Percentiles rank a stretch among this genome's conserved stretches.
Conservation (phyloP, 2,888 invertebrate species). For the Lathronympha strigana region DNA sequence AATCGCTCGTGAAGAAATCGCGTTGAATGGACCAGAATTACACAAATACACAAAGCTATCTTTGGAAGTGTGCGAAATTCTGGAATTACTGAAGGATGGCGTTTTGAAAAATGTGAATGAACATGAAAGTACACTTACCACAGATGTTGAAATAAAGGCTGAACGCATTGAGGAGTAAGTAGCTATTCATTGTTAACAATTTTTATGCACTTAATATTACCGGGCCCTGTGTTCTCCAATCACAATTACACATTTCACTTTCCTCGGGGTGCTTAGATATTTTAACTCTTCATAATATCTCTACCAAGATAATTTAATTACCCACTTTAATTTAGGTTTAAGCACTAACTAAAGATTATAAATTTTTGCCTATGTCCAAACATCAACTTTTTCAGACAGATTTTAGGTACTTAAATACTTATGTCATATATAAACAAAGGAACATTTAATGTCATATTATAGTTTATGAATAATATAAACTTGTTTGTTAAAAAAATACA, state of each 20-base stretch:
- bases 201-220: not conserved
- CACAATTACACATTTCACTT: not conserved
- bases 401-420: not conserved
- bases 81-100: conserved; percentile 70
- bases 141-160: conserved; percentile 74
- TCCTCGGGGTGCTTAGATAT: not conserved
- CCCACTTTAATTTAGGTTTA: not conserved
- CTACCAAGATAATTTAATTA: not conserved
- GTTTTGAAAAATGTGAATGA: conserved; percentile 57
- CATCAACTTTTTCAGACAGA: not conserved
- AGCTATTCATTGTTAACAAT: conserved; percentile 27
- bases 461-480: not conserved
- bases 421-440: not conserved
- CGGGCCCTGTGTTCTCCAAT: not conserved
- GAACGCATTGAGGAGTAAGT: conserved; percentile 79
- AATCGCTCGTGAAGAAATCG: conserved; percentile 75
- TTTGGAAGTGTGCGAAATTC: conserved; percentile 70
- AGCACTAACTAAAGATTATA: not conserved
- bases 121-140: conserved; percentile 59
- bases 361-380: not conserved
- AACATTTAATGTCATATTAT: not conserved
- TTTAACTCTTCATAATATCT: not conserved
- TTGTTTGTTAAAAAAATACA: not conserved
- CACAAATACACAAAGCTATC: conserved; percentile 68
- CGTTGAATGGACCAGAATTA: conserved; percentile 60